Conservation (phyloP, 2,113 vertebrate species). For the Acrocephalus kingi region DNA sequence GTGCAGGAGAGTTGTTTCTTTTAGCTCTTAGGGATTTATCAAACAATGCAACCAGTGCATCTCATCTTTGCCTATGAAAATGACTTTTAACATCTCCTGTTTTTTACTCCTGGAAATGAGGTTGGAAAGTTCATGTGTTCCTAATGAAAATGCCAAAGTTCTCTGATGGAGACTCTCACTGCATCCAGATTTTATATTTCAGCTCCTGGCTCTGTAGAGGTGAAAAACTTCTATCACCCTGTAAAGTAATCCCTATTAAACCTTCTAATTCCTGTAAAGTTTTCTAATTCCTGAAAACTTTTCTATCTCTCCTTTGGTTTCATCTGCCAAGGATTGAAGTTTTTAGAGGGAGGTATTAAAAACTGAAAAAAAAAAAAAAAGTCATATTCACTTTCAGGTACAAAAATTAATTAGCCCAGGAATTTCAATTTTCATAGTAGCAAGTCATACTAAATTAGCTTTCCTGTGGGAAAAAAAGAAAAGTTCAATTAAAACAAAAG, state of each 20-base stretch:
- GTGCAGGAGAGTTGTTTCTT: neutral
- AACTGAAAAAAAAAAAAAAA: neutral
- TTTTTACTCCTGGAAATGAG: neutral
- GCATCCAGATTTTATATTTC: neutral
- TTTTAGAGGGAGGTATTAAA: neutral
- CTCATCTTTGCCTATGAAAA: neutral
- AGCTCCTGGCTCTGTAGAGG: neutral
- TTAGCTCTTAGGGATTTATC: neutral
- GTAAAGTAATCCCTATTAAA: neutral
- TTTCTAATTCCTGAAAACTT: neutral
- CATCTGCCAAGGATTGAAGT: neutral
- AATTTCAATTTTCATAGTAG: slow-evolving; percentile 16
- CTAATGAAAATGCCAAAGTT: neutral
- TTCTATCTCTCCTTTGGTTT: neutral
- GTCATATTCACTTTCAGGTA: slow-evolving; percentile 9
- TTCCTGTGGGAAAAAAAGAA: slow-evolving; percentile 31
- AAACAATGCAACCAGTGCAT: fast-evolving
- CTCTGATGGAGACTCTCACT: fast-evolving
- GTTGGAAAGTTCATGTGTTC: neutral
- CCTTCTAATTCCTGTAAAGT: neutral
- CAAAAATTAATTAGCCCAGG: slow-evolving; percentile 56
- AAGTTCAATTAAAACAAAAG: slow-evolving; percentile 54
- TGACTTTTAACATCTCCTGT: neutral
- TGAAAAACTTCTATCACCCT: neutral
- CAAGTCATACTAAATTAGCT: slow-evolving; percentile 46